phyloP scores from a whole-genome alignment of 1,140 invertebrate species.

The Pantala flavescens region DNA sequence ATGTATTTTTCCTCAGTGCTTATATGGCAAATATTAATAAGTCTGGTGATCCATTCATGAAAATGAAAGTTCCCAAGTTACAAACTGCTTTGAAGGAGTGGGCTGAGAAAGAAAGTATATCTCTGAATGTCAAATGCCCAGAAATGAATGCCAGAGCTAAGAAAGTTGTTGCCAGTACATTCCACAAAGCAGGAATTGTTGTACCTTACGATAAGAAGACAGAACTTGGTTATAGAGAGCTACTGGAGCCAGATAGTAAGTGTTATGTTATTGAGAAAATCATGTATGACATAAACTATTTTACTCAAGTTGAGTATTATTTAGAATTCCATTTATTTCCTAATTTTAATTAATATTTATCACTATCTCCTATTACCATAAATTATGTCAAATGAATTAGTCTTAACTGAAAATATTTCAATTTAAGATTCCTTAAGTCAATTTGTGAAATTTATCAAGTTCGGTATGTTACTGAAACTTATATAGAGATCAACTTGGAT shows the following conservation, averaged over 20 bases:
- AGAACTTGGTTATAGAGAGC: slow-evolving; percentile 65
- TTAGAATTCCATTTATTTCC: no score
- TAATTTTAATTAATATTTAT: no score
- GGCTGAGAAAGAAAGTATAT: slow-evolving; percentile 50
- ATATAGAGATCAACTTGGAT: no score
- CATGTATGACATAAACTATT: background rate
- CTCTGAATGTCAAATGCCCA: slow-evolving; percentile 45
- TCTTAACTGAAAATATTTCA: no score
- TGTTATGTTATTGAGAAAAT: background rate
- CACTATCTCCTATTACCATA: no score
- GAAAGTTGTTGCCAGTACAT: slow-evolving; percentile 62
- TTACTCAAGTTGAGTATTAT: no score
- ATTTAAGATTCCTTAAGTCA: no score
- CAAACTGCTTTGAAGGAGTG: slow-evolving; percentile 51
- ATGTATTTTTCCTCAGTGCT: slow-evolving; percentile 32
- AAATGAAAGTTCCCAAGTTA: slow-evolving; percentile 43
- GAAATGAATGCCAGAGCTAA: slow-evolving; percentile 52
- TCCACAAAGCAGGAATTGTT: slow-evolving; percentile 79
- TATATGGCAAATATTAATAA: slow-evolving; percentile 53
- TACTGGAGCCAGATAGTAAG: slow-evolving; percentile 63
- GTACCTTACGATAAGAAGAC: slow-evolving; percentile 75
- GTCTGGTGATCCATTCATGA: slow-evolving; percentile 51
- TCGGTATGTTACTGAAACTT: no score
- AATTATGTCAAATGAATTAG: no score
- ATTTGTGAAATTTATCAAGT: no score